Conservation (phyloP, 2,113 vertebrate genomes). For the Cottus gobio region DNA sequence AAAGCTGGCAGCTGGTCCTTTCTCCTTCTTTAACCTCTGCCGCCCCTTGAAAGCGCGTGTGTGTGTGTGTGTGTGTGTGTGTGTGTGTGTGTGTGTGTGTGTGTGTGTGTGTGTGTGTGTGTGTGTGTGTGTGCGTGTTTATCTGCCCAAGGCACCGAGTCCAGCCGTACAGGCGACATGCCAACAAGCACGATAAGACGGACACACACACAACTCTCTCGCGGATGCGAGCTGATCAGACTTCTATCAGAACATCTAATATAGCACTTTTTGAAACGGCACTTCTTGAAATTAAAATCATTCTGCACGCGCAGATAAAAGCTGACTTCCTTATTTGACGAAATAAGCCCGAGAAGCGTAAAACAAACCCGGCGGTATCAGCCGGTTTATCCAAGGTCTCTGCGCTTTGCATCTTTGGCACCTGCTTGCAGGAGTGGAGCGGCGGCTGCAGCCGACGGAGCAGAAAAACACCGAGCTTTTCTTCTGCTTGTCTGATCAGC, state of each 20-base stretch:
- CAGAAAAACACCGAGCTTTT: conserved; percentile 90
- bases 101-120: neutral
- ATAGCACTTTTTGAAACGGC: neutral
- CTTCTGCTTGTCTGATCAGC: conserved; percentile 84
- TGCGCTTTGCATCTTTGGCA: conserved; percentile 43
- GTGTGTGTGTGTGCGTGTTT: neutral
- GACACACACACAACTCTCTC: neutral
- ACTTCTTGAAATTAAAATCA: neutral
- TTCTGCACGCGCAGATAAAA: neutral
- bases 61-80: neutral
- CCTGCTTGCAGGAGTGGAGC: conserved; percentile 82
- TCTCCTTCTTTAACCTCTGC: conserved; percentile 66
- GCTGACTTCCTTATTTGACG: neutral
- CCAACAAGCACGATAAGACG: conserved; percentile 23
- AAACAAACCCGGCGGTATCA: neutral
- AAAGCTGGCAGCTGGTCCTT: conserved; percentile 49
- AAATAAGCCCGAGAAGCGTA: neutral
- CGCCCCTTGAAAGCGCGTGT: neutral
- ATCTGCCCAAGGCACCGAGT: conserved; percentile 41
- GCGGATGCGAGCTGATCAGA: neutral
- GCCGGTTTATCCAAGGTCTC: neutral
- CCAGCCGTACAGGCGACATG: conserved; percentile 21
- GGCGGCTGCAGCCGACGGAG: conserved; percentile 82
- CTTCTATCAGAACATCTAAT: neutral
- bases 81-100: neutral